Percentiles rank a stretch among this genome's conserved stretches.
Evolutionary conservation across 2,797 vertebrate species (phyloP).

Genomic region (Phoxinus dragarum): DNA sequence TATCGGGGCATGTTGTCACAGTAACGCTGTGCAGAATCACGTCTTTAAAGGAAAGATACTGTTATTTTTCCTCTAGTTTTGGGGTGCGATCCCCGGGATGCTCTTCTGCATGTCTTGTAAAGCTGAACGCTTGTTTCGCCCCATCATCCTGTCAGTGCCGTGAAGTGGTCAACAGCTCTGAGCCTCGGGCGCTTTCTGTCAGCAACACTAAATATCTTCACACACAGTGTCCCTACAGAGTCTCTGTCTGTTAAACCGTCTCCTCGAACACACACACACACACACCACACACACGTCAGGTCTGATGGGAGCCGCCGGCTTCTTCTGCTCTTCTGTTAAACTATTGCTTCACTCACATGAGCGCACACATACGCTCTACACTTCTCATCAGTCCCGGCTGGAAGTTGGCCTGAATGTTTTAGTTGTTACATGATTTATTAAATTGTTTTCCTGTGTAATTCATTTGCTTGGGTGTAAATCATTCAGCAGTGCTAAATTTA

Average conservation of each 20-base stretch:
- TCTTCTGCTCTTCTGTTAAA: slow-evolving; percentile 37
- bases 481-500: slow-evolving; percentile 17
- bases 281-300: background rate
- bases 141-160: slow-evolving; percentile 55
- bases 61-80: background rate
- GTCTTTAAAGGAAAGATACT: background rate
- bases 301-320: slow-evolving; percentile 1
- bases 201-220: slow-evolving; percentile 56
- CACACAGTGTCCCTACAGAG: slow-evolving; percentile 17
- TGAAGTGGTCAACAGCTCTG: slow-evolving; percentile 51
- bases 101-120: slow-evolving; percentile 2
- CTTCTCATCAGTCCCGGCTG: slow-evolving; percentile 5
- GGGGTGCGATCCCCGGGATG: background rate
- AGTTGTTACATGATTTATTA: slow-evolving; percentile 37
- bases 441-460: slow-evolving; percentile 3
- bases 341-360: slow-evolving; percentile 9
- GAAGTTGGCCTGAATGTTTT: background rate
- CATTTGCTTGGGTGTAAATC: slow-evolving; percentile 10
- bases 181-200: slow-evolving; percentile 57
- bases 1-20: background rate
- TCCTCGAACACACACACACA: background rate
- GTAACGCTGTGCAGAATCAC: background rate
- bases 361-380: slow-evolving; percentile 7
- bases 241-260: slow-evolving; percentile 25
- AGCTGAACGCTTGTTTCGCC: slow-evolving; percentile 24